Conservation (phyloP, 2,797 vertebrate species). For the Varecia variegata region DNA sequence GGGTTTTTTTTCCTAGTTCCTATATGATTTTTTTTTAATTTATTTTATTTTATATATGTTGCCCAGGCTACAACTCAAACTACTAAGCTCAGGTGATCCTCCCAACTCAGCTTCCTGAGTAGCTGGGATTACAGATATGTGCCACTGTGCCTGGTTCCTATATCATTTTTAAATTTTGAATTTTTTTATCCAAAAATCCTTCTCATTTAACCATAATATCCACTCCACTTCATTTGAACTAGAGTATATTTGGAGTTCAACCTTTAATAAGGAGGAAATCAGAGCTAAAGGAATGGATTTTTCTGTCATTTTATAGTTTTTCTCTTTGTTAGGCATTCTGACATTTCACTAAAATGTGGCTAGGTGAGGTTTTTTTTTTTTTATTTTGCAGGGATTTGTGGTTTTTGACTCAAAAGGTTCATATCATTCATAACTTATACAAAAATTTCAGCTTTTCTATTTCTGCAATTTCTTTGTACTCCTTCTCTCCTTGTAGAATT, state of each 20-base stretch:
- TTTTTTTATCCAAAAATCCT: not conserved
- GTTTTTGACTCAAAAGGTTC: slow-evolving; percentile 7
- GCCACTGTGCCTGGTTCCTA: not conserved
- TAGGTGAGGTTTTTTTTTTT: not conserved
- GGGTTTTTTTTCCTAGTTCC: not conserved
- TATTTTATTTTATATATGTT: no score
- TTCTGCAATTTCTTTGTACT: not conserved
- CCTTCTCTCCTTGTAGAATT: not conserved
- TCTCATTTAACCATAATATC: not conserved
- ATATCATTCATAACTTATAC: not conserved
- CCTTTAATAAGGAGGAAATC: slow-evolving; percentile 3
- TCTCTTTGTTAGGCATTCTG: not conserved
- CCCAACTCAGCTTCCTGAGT: no score
- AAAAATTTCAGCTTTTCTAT: not conserved
- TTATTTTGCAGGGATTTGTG: not conserved
- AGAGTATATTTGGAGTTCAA: not conserved
- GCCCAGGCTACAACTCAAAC: no score
- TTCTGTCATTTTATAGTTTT: slow-evolving; percentile 7
- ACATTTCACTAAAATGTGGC: not conserved
- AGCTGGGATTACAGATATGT: no score
- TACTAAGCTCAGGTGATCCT: no score
- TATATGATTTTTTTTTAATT: not conserved
- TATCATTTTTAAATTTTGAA: not conserved
- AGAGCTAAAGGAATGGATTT: slow-evolving; percentile 19
- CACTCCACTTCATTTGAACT: not conserved